phyloP scores from a whole-genome alignment of 2,888 invertebrate genomes.

The Bellardia pandia region DNA sequence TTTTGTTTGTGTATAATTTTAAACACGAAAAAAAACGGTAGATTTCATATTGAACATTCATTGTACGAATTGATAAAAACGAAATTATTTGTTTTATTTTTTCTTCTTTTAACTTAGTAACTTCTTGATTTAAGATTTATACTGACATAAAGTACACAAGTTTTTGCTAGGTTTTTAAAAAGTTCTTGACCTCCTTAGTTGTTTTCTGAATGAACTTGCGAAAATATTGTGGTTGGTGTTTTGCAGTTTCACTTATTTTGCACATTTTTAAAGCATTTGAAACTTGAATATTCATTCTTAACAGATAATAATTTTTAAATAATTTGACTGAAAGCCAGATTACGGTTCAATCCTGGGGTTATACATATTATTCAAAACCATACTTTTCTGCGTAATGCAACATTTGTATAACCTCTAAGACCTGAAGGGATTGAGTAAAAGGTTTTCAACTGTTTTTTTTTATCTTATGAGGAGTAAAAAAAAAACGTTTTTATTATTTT shows the following conservation, averaged over 20 bases:
- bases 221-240: not conserved
- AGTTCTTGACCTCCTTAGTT: conserved; percentile 17
- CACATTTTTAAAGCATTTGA: not conserved
- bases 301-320: no score
- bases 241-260: not conserved
- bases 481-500: no score
- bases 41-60: conserved; percentile 23
- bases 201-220: not conserved
- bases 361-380: no score
- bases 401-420: no score
- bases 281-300: no score
- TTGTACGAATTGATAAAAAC: conserved; percentile 7
- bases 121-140: conserved; percentile 8
- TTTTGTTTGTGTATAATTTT: conserved; percentile 6
- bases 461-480: no score
- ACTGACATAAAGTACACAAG: not conserved
- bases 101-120: not conserved
- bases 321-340: no score
- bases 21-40: conserved; percentile 43
- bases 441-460: no score
- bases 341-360: not conserved
- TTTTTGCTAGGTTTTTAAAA: not conserved
- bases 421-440: no score
- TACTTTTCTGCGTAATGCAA: no score
- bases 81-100: not conserved